Conservation (phyloP, 37 sponge, comb jelly and placozoan species). For the Petrosia ficiformis region DNA sequence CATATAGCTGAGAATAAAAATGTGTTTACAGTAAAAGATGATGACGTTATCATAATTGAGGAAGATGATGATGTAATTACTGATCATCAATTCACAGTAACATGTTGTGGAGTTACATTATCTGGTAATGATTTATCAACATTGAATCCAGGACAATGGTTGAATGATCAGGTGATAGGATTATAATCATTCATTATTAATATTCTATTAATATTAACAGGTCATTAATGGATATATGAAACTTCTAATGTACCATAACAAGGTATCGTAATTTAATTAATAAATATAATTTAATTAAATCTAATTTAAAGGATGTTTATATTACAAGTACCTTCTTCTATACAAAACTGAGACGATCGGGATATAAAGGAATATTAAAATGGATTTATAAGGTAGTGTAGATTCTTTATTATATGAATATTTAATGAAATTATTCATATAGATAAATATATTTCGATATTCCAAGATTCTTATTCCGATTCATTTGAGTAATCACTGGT, state of each 20-base stretch:
- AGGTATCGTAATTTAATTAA: not conserved
- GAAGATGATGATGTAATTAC: too few relatives aligned
- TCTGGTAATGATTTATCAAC: slow-evolving; percentile 11
- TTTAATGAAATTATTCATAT: not conserved
- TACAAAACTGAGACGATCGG: slow-evolving; percentile 26
- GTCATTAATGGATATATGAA: slow-evolving; percentile 39
- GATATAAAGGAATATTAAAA: slow-evolving; percentile 25
- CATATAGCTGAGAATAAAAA: too few relatives aligned
- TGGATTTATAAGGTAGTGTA: slow-evolving; percentile 1
- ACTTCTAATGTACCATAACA: slow-evolving; percentile 3
- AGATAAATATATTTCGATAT: not conserved
- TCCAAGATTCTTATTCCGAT: slow-evolving; percentile 24
- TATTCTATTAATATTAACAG: not conserved
- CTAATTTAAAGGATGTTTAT: not conserved
- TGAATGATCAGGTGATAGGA: slow-evolving; percentile 29
- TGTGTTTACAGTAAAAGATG: too few relatives aligned
- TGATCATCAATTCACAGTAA: not conserved
- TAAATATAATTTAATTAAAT: not conserved
- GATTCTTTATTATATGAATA: not conserved
- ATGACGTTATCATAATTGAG: too few relatives aligned
- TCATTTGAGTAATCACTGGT: slow-evolving; percentile 36
- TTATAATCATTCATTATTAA: not conserved
- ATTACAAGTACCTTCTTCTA: slow-evolving; percentile 44
- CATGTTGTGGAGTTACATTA: slow-evolving; percentile 29
- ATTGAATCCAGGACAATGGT: slow-evolving; percentile 12